Conservation (phyloP, 2,113 vertebrate species). For the Polypterus senegalus region DNA sequence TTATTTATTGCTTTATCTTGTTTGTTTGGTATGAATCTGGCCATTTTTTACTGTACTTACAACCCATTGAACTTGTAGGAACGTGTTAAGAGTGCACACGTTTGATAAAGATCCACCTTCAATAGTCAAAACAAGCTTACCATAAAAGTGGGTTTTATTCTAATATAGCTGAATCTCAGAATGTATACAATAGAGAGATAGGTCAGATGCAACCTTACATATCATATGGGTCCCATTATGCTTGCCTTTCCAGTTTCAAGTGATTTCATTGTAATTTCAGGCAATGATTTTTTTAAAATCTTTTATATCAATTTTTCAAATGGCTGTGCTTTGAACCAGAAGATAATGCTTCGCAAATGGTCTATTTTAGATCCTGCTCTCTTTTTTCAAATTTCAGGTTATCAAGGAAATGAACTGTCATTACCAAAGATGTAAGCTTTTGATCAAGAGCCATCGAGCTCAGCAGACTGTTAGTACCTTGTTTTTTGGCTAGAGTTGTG, state of each 20-base stretch:
- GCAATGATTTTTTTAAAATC: not conserved
- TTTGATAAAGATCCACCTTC: too few relatives aligned
- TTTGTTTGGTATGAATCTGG: too few relatives aligned
- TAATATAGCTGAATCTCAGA: too few relatives aligned
- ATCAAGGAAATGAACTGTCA: not conserved
- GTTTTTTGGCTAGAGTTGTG: too few relatives aligned
- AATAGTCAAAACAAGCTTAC: too few relatives aligned
- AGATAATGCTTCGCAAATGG: not conserved
- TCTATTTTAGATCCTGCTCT: too few relatives aligned
- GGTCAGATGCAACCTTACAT: slow-evolving; percentile 1
- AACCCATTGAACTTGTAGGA: too few relatives aligned
- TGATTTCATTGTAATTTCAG: not conserved
- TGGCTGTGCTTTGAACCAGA: not conserved
- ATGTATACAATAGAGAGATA: not conserved
- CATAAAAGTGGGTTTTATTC: too few relatives aligned
- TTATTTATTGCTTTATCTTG: too few relatives aligned
- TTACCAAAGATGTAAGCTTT: not conserved
- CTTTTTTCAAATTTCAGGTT: not conserved
- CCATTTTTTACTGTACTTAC: too few relatives aligned
- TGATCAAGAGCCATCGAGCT: not conserved
- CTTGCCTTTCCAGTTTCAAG: not conserved
- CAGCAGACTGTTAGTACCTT: too few relatives aligned
- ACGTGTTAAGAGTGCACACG: too few relatives aligned
- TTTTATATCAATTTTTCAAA: not conserved
- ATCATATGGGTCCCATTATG: not conserved